A percentile compares a stretch with the other conserved stretches of the same genome.
These are phyloP conservation scores for Noctua comes DNA, from an alignment of 2,888 invertebrate species.

Conservation along the genomic window DNA sequence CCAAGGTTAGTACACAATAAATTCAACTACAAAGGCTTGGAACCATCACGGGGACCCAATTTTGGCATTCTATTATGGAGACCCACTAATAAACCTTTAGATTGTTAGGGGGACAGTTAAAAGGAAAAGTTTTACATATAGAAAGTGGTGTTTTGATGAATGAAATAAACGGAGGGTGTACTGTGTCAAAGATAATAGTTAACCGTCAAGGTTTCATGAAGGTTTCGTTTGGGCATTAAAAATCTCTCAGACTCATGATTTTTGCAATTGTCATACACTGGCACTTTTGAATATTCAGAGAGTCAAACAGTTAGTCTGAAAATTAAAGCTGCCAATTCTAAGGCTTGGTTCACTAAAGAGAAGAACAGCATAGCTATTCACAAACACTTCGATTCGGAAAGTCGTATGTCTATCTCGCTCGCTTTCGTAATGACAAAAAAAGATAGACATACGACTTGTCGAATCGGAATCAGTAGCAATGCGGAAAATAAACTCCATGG, in stretches of 20 bases:
- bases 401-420: too few relatives aligned
- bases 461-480: too few relatives aligned
- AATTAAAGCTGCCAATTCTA: not conserved
- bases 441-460: too few relatives aligned
- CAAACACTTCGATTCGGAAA: too few relatives aligned
- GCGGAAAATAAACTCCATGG: not conserved
- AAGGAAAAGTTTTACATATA: constrained; percentile 37
- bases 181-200: not conserved
- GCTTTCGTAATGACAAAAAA: too few relatives aligned
- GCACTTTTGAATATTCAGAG: not conserved
- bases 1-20: constrained; percentile 52
- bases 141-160: constrained; percentile 1
- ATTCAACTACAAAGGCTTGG: constrained; percentile 51
- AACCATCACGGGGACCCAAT: constrained; percentile 52
- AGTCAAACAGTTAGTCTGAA: not conserved
- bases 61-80: constrained; percentile 60
- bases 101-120: constrained; percentile 41
- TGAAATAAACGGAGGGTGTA: not conserved
- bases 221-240: not conserved
- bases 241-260: not conserved
- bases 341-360: not conserved
- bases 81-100: constrained; percentile 51
- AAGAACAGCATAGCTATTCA: too few relatives aligned
- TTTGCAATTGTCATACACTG: not conserved
- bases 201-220: too few relatives aligned